A percentile compares a stretch with the other conserved stretches of the same genome.
These are phyloP conservation scores for Drosophila rellima DNA, from an alignment of 2,888 invertebrate species.

Conservation along the genomic window DNA sequence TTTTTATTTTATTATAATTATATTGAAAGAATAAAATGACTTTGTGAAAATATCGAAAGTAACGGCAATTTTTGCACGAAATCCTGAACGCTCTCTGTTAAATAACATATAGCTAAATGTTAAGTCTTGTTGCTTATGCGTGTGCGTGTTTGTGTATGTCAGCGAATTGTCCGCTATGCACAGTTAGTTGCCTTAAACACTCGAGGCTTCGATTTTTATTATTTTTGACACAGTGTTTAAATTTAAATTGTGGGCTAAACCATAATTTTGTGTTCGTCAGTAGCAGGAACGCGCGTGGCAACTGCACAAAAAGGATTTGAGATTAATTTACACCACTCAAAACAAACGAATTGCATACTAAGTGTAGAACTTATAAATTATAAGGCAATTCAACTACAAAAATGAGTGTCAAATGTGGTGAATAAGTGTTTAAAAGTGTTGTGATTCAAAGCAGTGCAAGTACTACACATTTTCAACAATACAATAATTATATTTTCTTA, in stretches of 20 bases:
- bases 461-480: constrained; percentile 11
- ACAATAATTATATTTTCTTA: constrained; percentile 52
- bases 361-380: constrained; percentile 22
- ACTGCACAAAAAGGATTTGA: constrained; percentile 17
- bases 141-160: constrained; percentile 2
- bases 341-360: constrained; percentile 15
- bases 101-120: constrained; percentile 32
- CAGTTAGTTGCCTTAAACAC: constrained; percentile 43
- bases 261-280: background rate
- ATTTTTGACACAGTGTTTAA: constrained; percentile 15
- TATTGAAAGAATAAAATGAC: background rate
- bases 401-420: constrained; percentile 27
- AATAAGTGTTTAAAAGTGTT: constrained; percentile 33
- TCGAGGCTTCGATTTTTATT: constrained; percentile 35
- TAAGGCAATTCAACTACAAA: constrained; percentile 16
- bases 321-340: constrained; percentile 17
- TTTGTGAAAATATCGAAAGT: background rate
- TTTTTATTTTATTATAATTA: background rate
- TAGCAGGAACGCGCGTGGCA: constrained; percentile 11
- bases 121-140: constrained; percentile 8
- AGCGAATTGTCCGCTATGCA: constrained; percentile 42
- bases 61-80: background rate
- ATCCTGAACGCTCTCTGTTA: constrained; percentile 13
- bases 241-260: constrained; percentile 12
- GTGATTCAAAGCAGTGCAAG: constrained; percentile 10